Percentiles rank a stretch among this genome's conserved stretches.
phyloP scores from a whole-genome alignment of 1,140 invertebrate species.

The Brachystomella parvula region DNA sequence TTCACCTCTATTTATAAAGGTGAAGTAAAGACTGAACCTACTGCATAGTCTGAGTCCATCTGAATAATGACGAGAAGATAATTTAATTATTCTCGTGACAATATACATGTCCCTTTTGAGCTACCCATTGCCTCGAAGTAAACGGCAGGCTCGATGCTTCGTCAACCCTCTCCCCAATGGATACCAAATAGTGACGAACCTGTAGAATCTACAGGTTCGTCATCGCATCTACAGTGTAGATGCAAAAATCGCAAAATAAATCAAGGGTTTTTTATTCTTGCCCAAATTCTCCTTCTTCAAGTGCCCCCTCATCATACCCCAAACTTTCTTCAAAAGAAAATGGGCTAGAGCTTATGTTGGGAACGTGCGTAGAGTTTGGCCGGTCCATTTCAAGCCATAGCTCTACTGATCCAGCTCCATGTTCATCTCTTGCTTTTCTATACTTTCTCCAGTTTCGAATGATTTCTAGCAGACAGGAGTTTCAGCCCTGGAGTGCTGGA shows the following conservation, averaged over 20 bases:
- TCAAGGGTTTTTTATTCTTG: background rate
- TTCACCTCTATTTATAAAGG: no score
- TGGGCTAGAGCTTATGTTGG: background rate
- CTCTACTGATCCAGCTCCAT: background rate
- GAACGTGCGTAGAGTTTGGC: background rate
- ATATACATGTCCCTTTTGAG: no score
- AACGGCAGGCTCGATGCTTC: slow-evolving; percentile 69
- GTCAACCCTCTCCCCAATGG: slow-evolving; percentile 84
- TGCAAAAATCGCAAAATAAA: no score
- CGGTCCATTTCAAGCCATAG: background rate
- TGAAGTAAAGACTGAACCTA: no score
- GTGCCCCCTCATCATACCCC: background rate
- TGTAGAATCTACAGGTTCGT: no score
- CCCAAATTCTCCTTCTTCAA: background rate
- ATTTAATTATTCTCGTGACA: no score
- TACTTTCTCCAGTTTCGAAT: background rate
- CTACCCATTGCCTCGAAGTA: no score
- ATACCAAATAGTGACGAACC: slow-evolving; percentile 91
- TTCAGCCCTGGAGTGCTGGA: no score
- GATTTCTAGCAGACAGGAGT: no score
- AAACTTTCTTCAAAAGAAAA: background rate
- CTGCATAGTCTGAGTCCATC: no score
- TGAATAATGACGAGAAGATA: no score
- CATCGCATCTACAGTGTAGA: no score
- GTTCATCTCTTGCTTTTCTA: background rate